Evolutionary conservation across 2,797 vertebrate species (phyloP).

Genomic region (Phylloscopus collybita): DNA sequence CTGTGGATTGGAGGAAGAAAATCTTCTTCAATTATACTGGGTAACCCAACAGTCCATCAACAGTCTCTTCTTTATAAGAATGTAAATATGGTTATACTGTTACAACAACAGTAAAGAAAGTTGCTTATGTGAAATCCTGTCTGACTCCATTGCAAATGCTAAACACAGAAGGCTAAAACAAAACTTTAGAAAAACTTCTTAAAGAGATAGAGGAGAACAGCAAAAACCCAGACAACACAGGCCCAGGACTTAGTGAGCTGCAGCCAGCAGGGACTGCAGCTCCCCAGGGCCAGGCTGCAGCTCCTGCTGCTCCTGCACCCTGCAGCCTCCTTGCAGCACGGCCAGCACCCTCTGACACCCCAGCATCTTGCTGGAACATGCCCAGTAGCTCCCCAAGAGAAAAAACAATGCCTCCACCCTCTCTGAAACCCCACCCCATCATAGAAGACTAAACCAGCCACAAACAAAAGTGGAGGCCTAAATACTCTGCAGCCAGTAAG

Average conservation of each 20-base stretch:
- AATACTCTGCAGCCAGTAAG: not conserved
- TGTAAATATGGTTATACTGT: too few relatives aligned
- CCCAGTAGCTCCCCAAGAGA: not conserved
- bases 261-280: not conserved
- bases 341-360: not conserved
- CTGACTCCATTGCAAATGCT: too few relatives aligned
- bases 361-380: accelerated
- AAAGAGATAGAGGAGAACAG: too few relatives aligned
- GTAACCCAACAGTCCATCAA: too few relatives aligned
- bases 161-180: too few relatives aligned
- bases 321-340: not conserved
- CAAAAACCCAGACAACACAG: too few relatives aligned
- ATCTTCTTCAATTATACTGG: too few relatives aligned
- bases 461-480: not conserved
- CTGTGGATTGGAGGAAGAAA: too few relatives aligned
- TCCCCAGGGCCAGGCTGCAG: not conserved
- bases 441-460: not conserved
- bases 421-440: not conserved
- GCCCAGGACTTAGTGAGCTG: not conserved
- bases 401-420: not conserved
- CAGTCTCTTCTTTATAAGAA: too few relatives aligned
- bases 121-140: too few relatives aligned
- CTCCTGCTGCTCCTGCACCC: not conserved
- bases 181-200: too few relatives aligned
- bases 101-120: too few relatives aligned